Evolutionary conservation across 1,140 invertebrate genomes (phyloP), one percentile per base, ranked within the genome.

Genomic region (Ceratitis capitata): DNA sequence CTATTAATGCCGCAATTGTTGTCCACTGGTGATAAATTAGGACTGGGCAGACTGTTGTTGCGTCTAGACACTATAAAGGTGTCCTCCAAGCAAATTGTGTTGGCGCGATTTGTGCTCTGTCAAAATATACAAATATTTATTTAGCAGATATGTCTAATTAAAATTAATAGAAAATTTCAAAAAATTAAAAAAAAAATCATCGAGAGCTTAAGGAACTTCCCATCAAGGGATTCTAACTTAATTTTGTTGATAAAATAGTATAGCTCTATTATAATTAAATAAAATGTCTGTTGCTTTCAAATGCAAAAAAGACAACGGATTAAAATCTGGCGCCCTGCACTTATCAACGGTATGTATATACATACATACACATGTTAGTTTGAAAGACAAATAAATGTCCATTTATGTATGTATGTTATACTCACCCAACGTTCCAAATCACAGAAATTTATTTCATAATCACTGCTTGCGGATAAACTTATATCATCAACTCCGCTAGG

Each of bases 351-450:
- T 56, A 39, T n/a, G 35, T 12, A 69, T 16, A 23, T 35, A 61
- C 64, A 78, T 51, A 3, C 32, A 47, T 39, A 39, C n/a, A n/a
- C n/a, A n/a, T n/a, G n/a, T n/a, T n/a, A n/a, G n/a, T n/a, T n/a
- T n/a, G n/a, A n/a, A n/a, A n/a, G n/a, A n/a, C n/a, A n/a, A n/a
- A n/a, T n/a, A n/a, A n/a, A n/a, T n/a, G n/a, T n/a, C n/a, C n/a
- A n/a, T n/a, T n/a, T n/a, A n/a, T n/a, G 7, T 10, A 61, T 58
- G 26, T 19, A 49, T 26, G 16, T 45, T 14, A 5, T 26, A 87
- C 89, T 87, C n/a, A 91, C 89, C 89, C 89, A 91, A 29, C 89
- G 88, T 84, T 91, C 89, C 61, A 91, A 83, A 86, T 91, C 89
- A 87, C 89, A 91, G 74, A 91, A 91, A 53, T 84, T 87, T 29